A percentile compares a stretch with the other conserved stretches of the same genome.
These are phyloP conservation scores for Channa maculata DNA, from an alignment of 2,113 vertebrate species.

Conservation along the genomic window DNA sequence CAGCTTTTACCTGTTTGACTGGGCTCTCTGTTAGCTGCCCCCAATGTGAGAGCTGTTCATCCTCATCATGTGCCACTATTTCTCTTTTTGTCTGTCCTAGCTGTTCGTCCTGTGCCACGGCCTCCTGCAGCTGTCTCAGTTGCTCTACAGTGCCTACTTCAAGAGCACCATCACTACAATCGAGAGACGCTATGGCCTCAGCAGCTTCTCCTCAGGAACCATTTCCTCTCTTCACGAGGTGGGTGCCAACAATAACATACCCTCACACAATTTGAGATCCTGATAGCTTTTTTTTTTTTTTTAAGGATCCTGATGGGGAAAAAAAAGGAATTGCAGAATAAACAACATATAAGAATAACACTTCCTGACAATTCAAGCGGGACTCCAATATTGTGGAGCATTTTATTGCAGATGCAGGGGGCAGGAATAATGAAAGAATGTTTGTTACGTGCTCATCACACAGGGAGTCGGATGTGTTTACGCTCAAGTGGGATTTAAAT, in stretches of 20 bases:
- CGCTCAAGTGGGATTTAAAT: slow-evolving; percentile 9
- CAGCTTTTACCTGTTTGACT: too few species aligned
- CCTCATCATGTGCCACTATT: neutral
- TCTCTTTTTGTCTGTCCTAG: slow-evolving; percentile 72
- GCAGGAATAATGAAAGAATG: slow-evolving; percentile 30
- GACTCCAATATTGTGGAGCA: slow-evolving; percentile 34
- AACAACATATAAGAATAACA: slow-evolving; percentile 43
- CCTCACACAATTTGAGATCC: slow-evolving; percentile 4
- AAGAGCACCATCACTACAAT: slow-evolving; percentile 99
- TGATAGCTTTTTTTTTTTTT: slow-evolving; percentile 53
- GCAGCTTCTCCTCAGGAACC: slow-evolving; percentile 94
- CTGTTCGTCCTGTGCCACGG: slow-evolving; percentile 94
- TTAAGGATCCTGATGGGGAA: slow-evolving; percentile 36
- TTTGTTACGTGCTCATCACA: neutral
- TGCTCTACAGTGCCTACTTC: slow-evolving; percentile 95
- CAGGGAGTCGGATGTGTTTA: neutral
- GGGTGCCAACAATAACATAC: slow-evolving; percentile 61
- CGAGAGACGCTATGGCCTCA: slow-evolving; percentile 94
- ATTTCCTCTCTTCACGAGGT: slow-evolving; percentile 98
- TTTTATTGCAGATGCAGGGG: neutral
- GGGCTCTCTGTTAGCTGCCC: too few species aligned
- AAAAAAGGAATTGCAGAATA: slow-evolving; percentile 56
- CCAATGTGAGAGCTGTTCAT: too few species aligned
- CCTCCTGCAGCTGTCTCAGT: slow-evolving; percentile 93
- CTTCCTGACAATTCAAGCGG: slow-evolving; percentile 42